Evolutionary conservation across 2,113 vertebrate genomes (phyloP), one percentile per base, ranked within the genome.

Genomic region (Carassius gibelio): DNA sequence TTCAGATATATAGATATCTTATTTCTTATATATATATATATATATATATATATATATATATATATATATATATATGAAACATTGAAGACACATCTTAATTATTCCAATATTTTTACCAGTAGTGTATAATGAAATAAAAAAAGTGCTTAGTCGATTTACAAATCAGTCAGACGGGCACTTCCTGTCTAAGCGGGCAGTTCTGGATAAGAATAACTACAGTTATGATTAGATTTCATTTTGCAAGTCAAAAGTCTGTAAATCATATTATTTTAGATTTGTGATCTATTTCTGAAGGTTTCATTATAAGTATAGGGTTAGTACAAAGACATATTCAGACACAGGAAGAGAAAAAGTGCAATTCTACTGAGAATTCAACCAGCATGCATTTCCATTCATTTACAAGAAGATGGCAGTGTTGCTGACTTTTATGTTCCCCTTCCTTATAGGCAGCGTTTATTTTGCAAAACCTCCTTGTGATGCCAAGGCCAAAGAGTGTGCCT

Each of bases 391-490:
- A 85, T 38, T 83, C 68, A 90, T 87, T 87, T 62, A 79, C 95
- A 92, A 88, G 92, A 94, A 96, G 95, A 93, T 95, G 95, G 94
- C 95, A 95, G 92, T 95, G 88, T 94, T 96, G 93, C 81, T 89
- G 92, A 95, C 78, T 64, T 77, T 75, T 88, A 14, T 91, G 91
- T 15, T 77, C 42, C 78, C 14, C 15, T 21, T 86, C 7, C 52
- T 21, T 90, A 90, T 89, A 99, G 98, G 97, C 97, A 87, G 96
- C 96, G 59, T 99, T 97, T 93, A 96, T 99, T 94, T 94, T 99
- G 87, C 98, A 99, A 90, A 99, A 99, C 93, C 94, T 99, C 71
- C 96, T 99, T 90, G 95, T 97, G 88, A 96, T 99, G 92, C 96
- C 96, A 75, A 96, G 45, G 87, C 91, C 38, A 96, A 96, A 87